Base-by-base conservation (phyloP, 2,888 invertebrate genomes). In the Artemia sp. region DNA sequence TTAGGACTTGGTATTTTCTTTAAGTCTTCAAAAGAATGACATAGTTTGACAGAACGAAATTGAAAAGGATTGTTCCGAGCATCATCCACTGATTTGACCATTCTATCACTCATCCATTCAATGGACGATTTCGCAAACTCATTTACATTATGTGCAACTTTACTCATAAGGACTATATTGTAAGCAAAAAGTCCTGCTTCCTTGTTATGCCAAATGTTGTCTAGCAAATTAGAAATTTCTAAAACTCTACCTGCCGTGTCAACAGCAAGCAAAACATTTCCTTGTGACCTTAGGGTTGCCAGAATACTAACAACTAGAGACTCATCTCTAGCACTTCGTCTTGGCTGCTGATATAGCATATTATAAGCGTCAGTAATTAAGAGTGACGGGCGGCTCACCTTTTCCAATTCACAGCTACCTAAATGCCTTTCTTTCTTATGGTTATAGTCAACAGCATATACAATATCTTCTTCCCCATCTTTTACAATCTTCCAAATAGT, bases 81-180 rank as follows among this genome's bases (percentile, higher is more conserved):
- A 0, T 90, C 90, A 78, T 92, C 92, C 77, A 92, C 92, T 69
- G 88, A 88, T 72, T 92, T 86, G 83, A 96, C 93, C 66, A 99
- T 81, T 77, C 96, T 97, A 77, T 98, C 97, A 77, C 94, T 94
- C 98, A 99, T 98, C 98, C 97, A 98, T 80, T 98, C 98, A 74
- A 98, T 94, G 82, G 89, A 94, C 0, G 94, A 94, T 78, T 97
- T 98, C 2, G 98, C 97, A 80, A 97, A 97, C 79, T 97, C 97
- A 2, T 97, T 91, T 0, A 97, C 97, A 77, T 97, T 97, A 76
- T 95, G 97, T 77, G 94, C 92, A 72, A 98, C 95, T 77, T 97
- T 95, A 75, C 92, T 97, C 2, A 98, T 81, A 70, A 98, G 81
- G 0, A 94, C 92, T 68, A 98, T 80, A 0, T 94, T 93, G 79